Conservation (phyloP, 2,797 vertebrate genomes). For the Halcyon smyrnensis region DNA sequence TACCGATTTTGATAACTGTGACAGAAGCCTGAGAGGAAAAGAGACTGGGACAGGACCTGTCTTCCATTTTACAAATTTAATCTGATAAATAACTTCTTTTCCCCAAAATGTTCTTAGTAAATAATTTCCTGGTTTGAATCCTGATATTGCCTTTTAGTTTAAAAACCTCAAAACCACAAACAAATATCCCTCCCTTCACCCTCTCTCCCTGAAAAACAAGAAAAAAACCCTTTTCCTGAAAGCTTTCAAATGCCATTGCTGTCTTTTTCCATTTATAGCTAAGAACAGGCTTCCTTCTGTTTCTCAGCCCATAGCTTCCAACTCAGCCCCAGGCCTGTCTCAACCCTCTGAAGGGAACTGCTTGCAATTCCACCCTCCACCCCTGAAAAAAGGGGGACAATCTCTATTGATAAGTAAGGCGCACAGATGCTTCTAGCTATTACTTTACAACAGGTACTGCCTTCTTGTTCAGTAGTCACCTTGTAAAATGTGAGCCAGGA, state of each 20-base stretch:
- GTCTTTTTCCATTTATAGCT: not conserved
- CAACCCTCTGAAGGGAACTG: not conserved
- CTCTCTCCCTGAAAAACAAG: not conserved
- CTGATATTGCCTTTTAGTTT: not conserved
- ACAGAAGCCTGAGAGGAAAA: not conserved
- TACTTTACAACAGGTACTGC: not conserved
- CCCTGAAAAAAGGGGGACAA: not conserved
- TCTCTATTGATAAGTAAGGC: not conserved
- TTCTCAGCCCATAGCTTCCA: not conserved
- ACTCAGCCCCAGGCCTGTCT: not conserved
- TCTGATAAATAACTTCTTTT: not conserved
- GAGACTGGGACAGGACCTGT: not conserved
- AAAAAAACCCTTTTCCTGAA: not conserved
- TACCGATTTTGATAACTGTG: not conserved
- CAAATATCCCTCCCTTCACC: fast-evolving
- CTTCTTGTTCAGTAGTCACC: not conserved
- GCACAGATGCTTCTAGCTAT: not conserved
- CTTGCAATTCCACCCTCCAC: not conserved
- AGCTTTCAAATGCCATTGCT: not conserved
- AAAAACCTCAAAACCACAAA: not conserved
- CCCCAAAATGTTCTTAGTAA: not conserved
- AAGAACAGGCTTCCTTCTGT: not conserved
- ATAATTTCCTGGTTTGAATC: not conserved
- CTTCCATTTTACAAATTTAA: not conserved
- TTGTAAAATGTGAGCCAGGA: not conserved